Conservation (phyloP, 2,113 vertebrate species). For the Tympanuchus pallidicinctus region DNA sequence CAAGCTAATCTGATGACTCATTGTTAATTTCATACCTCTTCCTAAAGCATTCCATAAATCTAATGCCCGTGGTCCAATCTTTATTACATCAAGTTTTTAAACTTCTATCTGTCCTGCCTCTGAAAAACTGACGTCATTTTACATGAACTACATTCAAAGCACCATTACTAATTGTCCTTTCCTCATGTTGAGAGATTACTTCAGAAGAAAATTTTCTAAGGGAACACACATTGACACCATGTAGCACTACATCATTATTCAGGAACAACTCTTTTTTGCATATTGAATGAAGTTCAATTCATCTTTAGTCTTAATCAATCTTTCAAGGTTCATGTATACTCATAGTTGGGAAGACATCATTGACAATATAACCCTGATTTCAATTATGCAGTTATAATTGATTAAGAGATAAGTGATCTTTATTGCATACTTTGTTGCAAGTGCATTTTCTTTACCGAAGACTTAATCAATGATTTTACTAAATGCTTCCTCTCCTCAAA, state of each 20-base stretch:
- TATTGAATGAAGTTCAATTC: not conserved
- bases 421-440: not conserved
- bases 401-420: slow-evolving; percentile 5
- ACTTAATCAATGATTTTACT: not conserved
- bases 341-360: not conserved
- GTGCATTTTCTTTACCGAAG: not conserved
- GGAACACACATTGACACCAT: not conserved
- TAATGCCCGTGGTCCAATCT: not conserved
- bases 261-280: not conserved
- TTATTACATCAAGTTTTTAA: not conserved
- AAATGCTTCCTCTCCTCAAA: not conserved
- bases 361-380: not conserved
- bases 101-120: not conserved
- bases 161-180: not conserved
- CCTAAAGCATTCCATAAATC: not conserved
- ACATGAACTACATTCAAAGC: not conserved
- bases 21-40: not conserved
- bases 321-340: not conserved
- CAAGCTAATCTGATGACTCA: slow-evolving; percentile 12
- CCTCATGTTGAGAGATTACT: not conserved
- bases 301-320: not conserved
- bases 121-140: not conserved
- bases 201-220: not conserved
- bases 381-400: not conserved
- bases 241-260: not conserved